A percentile compares a stretch with the other conserved stretches of the same genome.
These are phyloP conservation scores for Leiothrix lutea DNA, from an alignment of 2,113 vertebrate genomes.

Conservation along the genomic window DNA sequence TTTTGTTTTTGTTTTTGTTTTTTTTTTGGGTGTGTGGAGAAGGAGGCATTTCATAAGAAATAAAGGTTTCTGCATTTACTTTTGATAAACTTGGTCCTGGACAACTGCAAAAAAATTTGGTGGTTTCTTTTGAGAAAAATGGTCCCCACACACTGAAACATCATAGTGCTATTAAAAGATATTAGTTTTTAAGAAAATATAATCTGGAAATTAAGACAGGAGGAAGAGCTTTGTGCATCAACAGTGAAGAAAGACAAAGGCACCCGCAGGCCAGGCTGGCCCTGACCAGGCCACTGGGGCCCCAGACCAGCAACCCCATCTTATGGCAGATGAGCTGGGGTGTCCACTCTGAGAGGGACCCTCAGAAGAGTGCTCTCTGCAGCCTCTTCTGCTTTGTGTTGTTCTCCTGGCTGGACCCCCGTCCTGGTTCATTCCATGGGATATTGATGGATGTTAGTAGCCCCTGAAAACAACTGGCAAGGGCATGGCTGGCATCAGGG, in stretches of 20 bases:
- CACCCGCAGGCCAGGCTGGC: not conserved
- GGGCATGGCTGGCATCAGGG: fast-evolving
- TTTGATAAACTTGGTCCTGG: not conserved
- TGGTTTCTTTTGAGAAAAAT: not conserved
- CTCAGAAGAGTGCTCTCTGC: too few species aligned
- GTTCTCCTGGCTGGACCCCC: not conserved
- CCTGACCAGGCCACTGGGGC: not conserved
- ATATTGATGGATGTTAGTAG: not conserved
- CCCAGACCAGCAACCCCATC: not conserved
- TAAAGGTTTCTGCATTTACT: not conserved
- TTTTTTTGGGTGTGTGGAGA: too few species aligned
- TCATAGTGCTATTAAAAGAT: not conserved
- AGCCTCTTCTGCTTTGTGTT: fast-evolving
- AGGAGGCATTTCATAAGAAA: not conserved
- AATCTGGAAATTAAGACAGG: not conserved
- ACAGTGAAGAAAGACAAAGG: not conserved
- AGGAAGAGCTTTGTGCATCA: not conserved
- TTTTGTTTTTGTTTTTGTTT: not conserved
- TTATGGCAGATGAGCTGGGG: fast-evolving
- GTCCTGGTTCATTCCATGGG: not conserved
- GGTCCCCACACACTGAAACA: fast-evolving
- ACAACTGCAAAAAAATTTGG: not conserved
- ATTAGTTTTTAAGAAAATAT: not conserved
- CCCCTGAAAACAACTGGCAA: not conserved
- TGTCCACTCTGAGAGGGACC: not conserved